phyloP scores from a whole-genome alignment of 2,113 vertebrate genomes.

The Australoheros scitulus region DNA sequence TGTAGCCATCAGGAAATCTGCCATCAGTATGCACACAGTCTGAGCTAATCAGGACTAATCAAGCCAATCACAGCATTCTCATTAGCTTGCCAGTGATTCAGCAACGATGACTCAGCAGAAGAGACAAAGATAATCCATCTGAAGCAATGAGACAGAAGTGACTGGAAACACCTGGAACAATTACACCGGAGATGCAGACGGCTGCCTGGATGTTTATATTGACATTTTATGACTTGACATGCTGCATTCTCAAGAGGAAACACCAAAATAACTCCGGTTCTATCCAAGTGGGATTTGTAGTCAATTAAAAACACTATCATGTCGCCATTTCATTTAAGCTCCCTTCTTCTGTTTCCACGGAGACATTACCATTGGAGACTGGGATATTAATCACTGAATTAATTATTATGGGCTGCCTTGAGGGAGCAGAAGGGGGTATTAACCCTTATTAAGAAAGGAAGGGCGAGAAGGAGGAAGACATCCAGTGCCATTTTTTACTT shows the following conservation, averaged over 20 bases:
- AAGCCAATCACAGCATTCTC: constrained; percentile 26
- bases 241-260: constrained; percentile 14
- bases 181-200: constrained; percentile 5
- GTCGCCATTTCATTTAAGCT: constrained; percentile 58
- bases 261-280: not conserved
- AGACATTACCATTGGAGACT: constrained; percentile 61
- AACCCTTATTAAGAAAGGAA: constrained; percentile 58
- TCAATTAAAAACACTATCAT: constrained; percentile 58
- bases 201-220: not conserved
- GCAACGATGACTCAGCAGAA: constrained; percentile 40
- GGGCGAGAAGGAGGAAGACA: not conserved
- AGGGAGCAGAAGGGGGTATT: constrained; percentile 60
- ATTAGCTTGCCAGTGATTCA: constrained; percentile 28
- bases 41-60: constrained; percentile 60
- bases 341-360: constrained; percentile 60
- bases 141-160: constrained; percentile 8
- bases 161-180: constrained; percentile 45
- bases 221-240: constrained; percentile 17
- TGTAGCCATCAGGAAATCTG: constrained; percentile 38
- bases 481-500: constrained; percentile 25
- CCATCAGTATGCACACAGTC: constrained; percentile 9
- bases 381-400: constrained; percentile 74
- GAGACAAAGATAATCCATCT: constrained; percentile 36
- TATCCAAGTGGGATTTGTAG: constrained; percentile 49
- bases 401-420: constrained; percentile 67